Evolutionary conservation across 2,888 invertebrate species (phyloP), one percentile per base, ranked within the genome.

Genomic region (Spatulosminthurus flaviceps): DNA sequence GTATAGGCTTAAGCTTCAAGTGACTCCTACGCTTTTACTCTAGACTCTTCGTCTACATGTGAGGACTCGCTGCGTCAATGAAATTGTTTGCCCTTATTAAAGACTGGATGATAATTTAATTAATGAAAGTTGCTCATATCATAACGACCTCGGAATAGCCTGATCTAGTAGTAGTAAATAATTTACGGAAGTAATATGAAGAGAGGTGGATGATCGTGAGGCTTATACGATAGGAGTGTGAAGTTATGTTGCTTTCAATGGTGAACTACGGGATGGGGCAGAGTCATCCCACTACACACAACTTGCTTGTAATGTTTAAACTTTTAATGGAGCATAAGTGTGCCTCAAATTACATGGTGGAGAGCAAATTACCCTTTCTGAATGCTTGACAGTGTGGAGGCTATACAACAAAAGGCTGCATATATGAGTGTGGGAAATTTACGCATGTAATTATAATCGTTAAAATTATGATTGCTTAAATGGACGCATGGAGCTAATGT

Each of bases 391-490:
- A 26, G n/a, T n/a, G n/a, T n/a, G n/a, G n/a, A 22, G 67, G 24
- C 67, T 16, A 19, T 9, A 29, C 11, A 67, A 26, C 1, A 13
- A 22, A 67, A 24, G 7, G 67, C 29, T 67, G 19, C 11, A 24
- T 21, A 22, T 64, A 64, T 7, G 67, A 13, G 67, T n/a, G 24
- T 21, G n/a, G n/a, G n/a, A n/a, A 64, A 26, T 9, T 5, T 22
- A n/a, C 22, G 28, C 67, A 28, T 28, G 28, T 26, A 28, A 28
- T 67, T 67, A 16, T 28, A 29, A 29, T 67, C 67, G 29, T 67
- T 67, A 67, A 67, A n/a, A 29, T 67, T 67, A 67, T 67, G 67
- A 67, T 67, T 67, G 67, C 67, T 28, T 67, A 67, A 67, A 29
- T 28, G 67, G 67, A 67, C 16, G 16, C 67, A n/a, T n/a, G n/a